These are phyloP conservation scores for Sterna hirundo DNA, from an alignment of 2,113 vertebrate genomes.

Conservation along the genomic window DNA sequence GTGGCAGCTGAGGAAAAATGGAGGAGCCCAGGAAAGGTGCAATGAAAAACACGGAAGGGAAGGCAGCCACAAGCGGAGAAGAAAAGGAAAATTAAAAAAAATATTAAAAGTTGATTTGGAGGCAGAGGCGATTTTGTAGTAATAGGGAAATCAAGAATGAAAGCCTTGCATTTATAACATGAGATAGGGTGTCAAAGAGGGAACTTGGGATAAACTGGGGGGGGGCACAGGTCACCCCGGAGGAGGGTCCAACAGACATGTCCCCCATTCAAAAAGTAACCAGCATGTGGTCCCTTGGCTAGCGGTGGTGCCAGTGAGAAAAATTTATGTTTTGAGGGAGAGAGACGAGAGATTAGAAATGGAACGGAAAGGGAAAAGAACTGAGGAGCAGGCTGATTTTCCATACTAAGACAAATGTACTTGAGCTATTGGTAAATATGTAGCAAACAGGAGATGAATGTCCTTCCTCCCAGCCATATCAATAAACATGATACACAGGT, in stretches of 20 bases:
- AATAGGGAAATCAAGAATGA: background rate
- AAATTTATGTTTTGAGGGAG: background rate
- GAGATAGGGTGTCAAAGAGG: background rate
- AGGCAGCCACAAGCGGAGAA: background rate
- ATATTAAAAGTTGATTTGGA: background rate
- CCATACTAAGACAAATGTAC: background rate
- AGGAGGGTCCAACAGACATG: background rate
- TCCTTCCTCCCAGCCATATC: background rate
- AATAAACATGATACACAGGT: background rate
- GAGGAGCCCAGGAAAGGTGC: background rate
- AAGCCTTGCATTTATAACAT: background rate
- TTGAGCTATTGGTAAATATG: background rate
- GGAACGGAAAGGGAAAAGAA: background rate
- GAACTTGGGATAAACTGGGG: background rate
- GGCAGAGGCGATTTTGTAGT: background rate
- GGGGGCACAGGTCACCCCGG: background rate
- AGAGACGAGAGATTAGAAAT: background rate
- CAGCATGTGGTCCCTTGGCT: background rate
- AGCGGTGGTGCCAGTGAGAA: background rate
- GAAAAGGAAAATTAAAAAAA: background rate
- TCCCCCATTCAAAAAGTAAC: background rate
- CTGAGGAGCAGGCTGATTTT: background rate
- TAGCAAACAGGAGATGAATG: background rate
- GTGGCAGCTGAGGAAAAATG: background rate
- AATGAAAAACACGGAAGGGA: background rate